Evolutionary conservation across 2,888 invertebrate genomes (phyloP).

Genomic region (Drosophila pseudotakahashii): DNA sequence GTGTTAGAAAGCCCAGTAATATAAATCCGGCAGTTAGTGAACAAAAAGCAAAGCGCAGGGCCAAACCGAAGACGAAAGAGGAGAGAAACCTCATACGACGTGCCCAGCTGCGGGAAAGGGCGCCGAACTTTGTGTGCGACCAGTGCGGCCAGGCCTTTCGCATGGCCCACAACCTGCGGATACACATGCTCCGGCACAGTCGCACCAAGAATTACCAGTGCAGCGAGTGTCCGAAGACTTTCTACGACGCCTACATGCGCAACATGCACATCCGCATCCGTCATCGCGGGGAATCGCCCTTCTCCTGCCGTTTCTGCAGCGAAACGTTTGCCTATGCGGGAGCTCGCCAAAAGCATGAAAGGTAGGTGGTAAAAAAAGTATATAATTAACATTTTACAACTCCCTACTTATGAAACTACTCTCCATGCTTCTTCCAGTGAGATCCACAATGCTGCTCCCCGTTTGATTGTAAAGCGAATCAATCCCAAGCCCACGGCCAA

Average conservation of each 20-base stretch:
- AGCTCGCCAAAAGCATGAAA: slow-evolving; percentile 87
- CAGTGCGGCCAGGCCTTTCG: slow-evolving; percentile 80
- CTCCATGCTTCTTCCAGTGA: slow-evolving; percentile 33
- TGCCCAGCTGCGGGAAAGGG: slow-evolving; percentile 55
- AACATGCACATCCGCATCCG: slow-evolving; percentile 85
- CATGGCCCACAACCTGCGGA: slow-evolving; percentile 85
- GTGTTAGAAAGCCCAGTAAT: slow-evolving; percentile 5
- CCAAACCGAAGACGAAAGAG: slow-evolving; percentile 35
- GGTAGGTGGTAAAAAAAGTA: slow-evolving; percentile 85
- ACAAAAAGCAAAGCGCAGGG: neutral
- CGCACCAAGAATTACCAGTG: slow-evolving; percentile 86
- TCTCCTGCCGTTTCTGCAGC: slow-evolving; percentile 87
- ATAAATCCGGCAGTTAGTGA: neutral
- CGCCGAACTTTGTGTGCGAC: slow-evolving; percentile 61
- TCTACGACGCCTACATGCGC: slow-evolving; percentile 86
- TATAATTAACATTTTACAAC: neutral
- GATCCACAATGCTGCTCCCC: slow-evolving; percentile 61
- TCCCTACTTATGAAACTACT: neutral
- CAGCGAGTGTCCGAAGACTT: slow-evolving; percentile 86
- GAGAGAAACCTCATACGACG: slow-evolving; percentile 63
- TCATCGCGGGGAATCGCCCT: slow-evolving; percentile 86
- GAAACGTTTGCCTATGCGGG: slow-evolving; percentile 86
- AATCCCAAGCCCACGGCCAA: slow-evolving; percentile 41
- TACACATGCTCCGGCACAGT: slow-evolving; percentile 86
- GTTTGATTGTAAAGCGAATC: slow-evolving; percentile 48